phyloP scores from a whole-genome alignment of 2,113 vertebrate species.

The Embiotoca jacksoni region DNA sequence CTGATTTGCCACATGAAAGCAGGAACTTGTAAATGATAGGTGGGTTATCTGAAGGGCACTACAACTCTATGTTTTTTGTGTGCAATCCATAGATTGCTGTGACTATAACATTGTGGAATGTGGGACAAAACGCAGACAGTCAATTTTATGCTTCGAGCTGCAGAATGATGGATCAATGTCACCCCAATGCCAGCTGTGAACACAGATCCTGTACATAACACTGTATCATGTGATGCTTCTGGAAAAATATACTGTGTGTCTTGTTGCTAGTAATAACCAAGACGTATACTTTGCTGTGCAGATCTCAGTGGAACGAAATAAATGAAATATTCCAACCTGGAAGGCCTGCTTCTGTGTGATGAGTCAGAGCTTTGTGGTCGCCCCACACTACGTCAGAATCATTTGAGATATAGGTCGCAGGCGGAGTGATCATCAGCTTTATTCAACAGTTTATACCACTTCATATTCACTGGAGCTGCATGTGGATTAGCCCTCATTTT shows the following conservation, averaged over 20 bases:
- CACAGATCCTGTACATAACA: slow-evolving; percentile 33
- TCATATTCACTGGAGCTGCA: slow-evolving; percentile 4
- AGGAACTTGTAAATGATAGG: slow-evolving; percentile 12
- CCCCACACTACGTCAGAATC: slow-evolving; percentile 65
- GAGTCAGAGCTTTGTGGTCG: slow-evolving; percentile 72
- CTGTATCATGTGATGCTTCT: slow-evolving; percentile 32
- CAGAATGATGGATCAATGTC: slow-evolving; percentile 54
- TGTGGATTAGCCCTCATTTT: slow-evolving; percentile 3
- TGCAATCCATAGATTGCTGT: slow-evolving; percentile 2
- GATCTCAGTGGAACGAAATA: slow-evolving; percentile 21
- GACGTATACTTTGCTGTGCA: slow-evolving; percentile 23
- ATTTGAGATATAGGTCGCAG: slow-evolving; percentile 73
- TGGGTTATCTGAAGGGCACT: slow-evolving; percentile 1
- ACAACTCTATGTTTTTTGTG: neutral
- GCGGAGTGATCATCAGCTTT: slow-evolving; percentile 38
- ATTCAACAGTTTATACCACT: slow-evolving; percentile 33
- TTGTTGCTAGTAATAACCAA: slow-evolving; percentile 12
- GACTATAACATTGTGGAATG: slow-evolving; percentile 39
- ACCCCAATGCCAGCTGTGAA: slow-evolving; percentile 9
- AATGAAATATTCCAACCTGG: slow-evolving; percentile 38
- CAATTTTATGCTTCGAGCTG: slow-evolving; percentile 54
- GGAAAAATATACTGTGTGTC: neutral
- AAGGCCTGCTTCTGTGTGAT: slow-evolving; percentile 54
- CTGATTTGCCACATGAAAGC: neutral
- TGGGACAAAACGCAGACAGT: slow-evolving; percentile 55